A percentile compares a stretch with the other conserved stretches of the same genome.
These are phyloP conservation scores for Lates japonicus DNA, from an alignment of 2,797 vertebrate genomes.

Conservation along the genomic window DNA sequence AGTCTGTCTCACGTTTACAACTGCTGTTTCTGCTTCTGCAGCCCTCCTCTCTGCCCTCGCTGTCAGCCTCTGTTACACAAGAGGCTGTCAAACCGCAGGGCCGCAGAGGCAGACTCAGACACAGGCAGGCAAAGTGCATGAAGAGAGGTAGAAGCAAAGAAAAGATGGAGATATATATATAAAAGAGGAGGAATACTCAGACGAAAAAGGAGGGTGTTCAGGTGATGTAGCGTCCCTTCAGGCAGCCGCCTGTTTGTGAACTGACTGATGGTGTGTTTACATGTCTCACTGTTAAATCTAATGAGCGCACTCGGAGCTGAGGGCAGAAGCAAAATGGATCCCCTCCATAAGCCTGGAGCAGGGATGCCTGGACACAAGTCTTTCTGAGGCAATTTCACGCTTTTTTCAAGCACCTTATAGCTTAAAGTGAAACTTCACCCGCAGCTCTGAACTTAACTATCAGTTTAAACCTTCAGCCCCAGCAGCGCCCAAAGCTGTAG, in stretches of 20 bases:
- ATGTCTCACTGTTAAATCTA: background rate
- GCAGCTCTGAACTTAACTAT: too few relatives aligned
- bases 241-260: background rate
- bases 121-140: background rate
- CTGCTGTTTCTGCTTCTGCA: background rate
- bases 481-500: too few relatives aligned
- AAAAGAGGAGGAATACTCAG: background rate
- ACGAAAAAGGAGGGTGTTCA: background rate
- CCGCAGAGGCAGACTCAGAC: background rate
- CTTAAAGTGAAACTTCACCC: too few relatives aligned
- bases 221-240: background rate
- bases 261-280: background rate
- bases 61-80: conserved; percentile 21
- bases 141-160: background rate
- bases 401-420: too few relatives aligned
- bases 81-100: background rate
- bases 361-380: too few relatives aligned
- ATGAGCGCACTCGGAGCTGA: background rate
- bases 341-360: too few relatives aligned
- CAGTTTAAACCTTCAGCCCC: too few relatives aligned
- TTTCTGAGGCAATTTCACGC: too few relatives aligned
- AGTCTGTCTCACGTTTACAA: background rate
- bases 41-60: conserved; percentile 22
- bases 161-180: too few relatives aligned
- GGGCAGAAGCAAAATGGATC: background rate